phyloP scores from a whole-genome alignment of 1,140 invertebrate genomes.

The Meloidogyne floridensis region DNA sequence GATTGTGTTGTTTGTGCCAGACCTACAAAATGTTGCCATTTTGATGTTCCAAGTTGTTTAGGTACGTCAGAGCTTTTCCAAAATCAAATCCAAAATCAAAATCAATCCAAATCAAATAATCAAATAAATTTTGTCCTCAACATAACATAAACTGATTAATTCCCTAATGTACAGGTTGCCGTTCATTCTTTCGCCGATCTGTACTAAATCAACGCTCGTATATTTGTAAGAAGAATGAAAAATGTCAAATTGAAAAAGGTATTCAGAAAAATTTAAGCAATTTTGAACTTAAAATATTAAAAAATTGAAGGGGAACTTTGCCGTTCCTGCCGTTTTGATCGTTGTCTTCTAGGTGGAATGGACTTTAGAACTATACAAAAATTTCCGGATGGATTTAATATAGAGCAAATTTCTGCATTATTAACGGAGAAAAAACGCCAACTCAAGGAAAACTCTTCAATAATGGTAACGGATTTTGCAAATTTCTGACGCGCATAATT shows the following conservation, averaged over 20 bases:
- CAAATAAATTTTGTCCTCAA: too few species aligned
- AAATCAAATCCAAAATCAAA: too few species aligned
- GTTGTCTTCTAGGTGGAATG: constrained; percentile 18
- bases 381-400: not conserved
- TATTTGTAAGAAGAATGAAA: not conserved
- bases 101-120: too few species aligned
- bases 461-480: too few species aligned
- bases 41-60: constrained; percentile 24
- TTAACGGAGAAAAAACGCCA: not conserved
- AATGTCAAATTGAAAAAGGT: constrained; percentile 8
- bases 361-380: constrained; percentile 4
- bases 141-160: too few species aligned
- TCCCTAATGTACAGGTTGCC: not conserved
- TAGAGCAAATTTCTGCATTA: not conserved
- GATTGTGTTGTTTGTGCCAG: not conserved
- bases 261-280: not conserved
- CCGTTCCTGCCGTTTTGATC: constrained; percentile 12
- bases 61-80: not conserved
- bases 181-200: constrained; percentile 24
- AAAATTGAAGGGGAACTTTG: constrained; percentile 9
- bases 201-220: not conserved
- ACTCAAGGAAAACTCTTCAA: not conserved
- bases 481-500: too few species aligned
- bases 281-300: not conserved
- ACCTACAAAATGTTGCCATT: constrained; percentile 1